phyloP scores from a whole-genome alignment of 2,797 vertebrate genomes.

The Microchirus variegatus region DNA sequence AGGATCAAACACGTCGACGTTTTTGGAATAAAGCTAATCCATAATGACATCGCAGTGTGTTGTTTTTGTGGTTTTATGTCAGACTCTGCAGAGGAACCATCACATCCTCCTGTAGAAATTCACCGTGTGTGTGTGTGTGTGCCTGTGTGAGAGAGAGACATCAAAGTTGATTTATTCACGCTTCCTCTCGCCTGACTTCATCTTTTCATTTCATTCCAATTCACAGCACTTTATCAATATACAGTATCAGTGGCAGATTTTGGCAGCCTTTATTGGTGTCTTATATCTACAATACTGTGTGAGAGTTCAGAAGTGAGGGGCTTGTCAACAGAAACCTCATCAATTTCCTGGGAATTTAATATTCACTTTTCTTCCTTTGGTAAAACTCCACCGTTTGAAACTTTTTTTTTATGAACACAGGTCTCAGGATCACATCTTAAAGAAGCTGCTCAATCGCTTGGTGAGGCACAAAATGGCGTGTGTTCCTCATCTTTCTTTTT shows the following conservation, averaged over 20 bases:
- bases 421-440: not conserved
- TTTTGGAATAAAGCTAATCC: constrained; percentile 62
- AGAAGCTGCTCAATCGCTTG: not conserved
- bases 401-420: too few species aligned
- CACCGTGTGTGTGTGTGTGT: constrained; percentile 11
- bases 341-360: constrained; percentile 5
- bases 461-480: not conserved
- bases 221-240: constrained; percentile 31
- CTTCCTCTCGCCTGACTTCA: constrained; percentile 28
- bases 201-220: constrained; percentile 41
- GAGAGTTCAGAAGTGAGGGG: constrained; percentile 11
- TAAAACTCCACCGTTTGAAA: constrained; percentile 13
- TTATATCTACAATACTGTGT: not conserved
- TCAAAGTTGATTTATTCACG: constrained; percentile 33
- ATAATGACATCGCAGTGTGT: constrained; percentile 58
- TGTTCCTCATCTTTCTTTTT: not conserved
- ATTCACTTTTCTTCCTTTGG: constrained; percentile 2
- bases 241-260: constrained; percentile 16
- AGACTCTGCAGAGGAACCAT: constrained; percentile 50
- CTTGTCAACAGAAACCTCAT: constrained; percentile 15
- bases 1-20: constrained; percentile 57
- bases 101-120: constrained; percentile 44
- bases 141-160: constrained; percentile 40
- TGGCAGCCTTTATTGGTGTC: constrained; percentile 10
- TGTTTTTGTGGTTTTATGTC: constrained; percentile 67